Conservation (phyloP, 2,113 vertebrate species). For the Cyprinus carpio region DNA sequence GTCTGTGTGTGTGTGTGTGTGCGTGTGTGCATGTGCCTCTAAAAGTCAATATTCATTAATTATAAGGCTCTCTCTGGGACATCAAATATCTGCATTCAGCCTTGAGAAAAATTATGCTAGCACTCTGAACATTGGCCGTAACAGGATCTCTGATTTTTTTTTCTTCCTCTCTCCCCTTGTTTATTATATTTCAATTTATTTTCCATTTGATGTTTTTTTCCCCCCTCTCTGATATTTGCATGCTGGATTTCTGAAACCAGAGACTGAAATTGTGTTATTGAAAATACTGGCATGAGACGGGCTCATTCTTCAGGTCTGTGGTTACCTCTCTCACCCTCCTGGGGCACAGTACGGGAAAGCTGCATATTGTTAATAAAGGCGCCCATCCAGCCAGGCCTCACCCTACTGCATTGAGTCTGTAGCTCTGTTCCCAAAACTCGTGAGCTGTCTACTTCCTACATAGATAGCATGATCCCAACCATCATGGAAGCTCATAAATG, state of each 20-base stretch:
- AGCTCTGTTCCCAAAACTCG: not conserved
- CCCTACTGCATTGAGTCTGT: not conserved
- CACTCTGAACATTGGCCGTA: slow-evolving; percentile 56
- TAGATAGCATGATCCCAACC: not conserved
- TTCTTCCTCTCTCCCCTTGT: slow-evolving; percentile 62
- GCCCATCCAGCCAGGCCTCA: not conserved
- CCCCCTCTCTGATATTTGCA: slow-evolving; percentile 40
- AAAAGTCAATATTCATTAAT: slow-evolving; percentile 24
- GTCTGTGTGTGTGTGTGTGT: too few species aligned
- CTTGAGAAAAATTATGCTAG: slow-evolving; percentile 56
- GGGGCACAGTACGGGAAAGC: not conserved
- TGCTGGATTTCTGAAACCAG: slow-evolving; percentile 59
- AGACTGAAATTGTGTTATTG: slow-evolving; percentile 58
- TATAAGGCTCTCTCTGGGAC: slow-evolving; percentile 1
- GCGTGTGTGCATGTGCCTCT: too few species aligned
- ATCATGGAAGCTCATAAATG: not conserved
- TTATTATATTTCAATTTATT: slow-evolving; percentile 66
- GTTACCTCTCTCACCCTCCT: slow-evolving; percentile 18
- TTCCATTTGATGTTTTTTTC: not conserved
- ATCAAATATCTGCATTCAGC: slow-evolving; percentile 43
- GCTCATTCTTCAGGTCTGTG: slow-evolving; percentile 20
- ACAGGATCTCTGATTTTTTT: slow-evolving; percentile 59
- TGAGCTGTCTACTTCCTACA: not conserved
- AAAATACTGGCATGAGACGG: slow-evolving; percentile 27
- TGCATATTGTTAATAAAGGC: not conserved